Base-by-base conservation (phyloP, 2,888 invertebrate genomes). In the Drepanosiphum platanoidis region DNA sequence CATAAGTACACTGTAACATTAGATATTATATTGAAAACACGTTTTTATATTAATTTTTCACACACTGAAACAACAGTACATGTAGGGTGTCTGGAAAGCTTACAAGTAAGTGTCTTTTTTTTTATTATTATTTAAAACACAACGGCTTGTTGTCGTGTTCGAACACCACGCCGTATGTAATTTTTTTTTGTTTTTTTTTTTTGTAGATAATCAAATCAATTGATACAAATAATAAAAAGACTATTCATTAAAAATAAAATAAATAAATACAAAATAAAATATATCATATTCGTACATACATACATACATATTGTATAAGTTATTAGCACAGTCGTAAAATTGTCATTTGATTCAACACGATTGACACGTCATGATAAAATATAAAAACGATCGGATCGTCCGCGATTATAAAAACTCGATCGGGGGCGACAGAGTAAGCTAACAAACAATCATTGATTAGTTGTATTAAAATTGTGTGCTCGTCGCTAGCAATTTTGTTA, bases 251-350 rank as follows among this genome's bases (percentile, higher is more conserved):
- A 58, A 64, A 39, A 68, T 32, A 75, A 74, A 52, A 74, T n/a
- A 74, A 74, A 74, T 74, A 74, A 74, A 74, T 74, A 42, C 32
- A 66, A 79, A 66, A 66, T 78, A 79, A 79, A 36, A n/a, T 32
- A 75, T 27, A n/a, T n/a, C n/a, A n/a, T n/a, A n/a, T n/a, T n/a
- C 27, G 34, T 64, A 42, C 30, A 61, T 39, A 22, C 32, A 68
- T 79, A n/a, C n/a, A n/a, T n/a, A n/a, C n/a, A n/a, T n/a, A n/a
- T n/a, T n/a, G n/a, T 46, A 66, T 79, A 42, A 68, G 30, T 46
- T 66, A 66, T 15, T 79, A 68, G 42, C 42, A 58, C 36, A 79
- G 39, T 79, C 15, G 30, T 64, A 66, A 22, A 79, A 66, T 42
- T 66, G 32, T 79, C 7, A 34, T 34, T 46, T n/a, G 15, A 79